Evolutionary conservation across 2,888 invertebrate species (phyloP).

Genomic region (Yponomeuta plumbellus): DNA sequence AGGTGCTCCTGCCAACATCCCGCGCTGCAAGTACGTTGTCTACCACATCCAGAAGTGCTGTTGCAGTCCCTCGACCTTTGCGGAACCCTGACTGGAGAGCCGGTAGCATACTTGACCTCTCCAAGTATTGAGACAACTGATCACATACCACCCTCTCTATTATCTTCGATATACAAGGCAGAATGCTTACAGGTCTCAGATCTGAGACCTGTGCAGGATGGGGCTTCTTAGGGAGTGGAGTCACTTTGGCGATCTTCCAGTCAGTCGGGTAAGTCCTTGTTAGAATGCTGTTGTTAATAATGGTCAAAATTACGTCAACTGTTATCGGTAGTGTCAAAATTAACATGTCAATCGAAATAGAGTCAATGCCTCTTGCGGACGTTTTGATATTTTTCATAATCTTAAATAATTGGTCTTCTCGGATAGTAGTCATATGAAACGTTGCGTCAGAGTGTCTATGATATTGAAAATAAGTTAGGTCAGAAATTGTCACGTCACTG

Average conservation of each 20-base stretch:
- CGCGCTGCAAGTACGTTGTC: too few relatives aligned
- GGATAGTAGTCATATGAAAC: neutral
- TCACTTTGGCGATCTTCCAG: constrained; percentile 3
- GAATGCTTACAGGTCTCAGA: too few relatives aligned
- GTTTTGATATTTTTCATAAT: neutral
- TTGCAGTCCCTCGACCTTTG: too few relatives aligned
- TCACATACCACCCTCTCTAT: too few relatives aligned
- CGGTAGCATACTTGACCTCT: too few relatives aligned
- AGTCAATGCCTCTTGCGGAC: constrained; percentile 1
- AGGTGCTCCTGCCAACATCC: too few relatives aligned
- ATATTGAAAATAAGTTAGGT: neutral
- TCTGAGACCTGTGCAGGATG: too few relatives aligned
- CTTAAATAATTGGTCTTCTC: neutral
- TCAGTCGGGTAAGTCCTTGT: too few relatives aligned
- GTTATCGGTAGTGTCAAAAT: neutral
- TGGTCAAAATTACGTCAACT: neutral
- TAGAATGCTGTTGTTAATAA: neutral
- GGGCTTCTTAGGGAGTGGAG: neutral
- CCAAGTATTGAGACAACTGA: too few relatives aligned
- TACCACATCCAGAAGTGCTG: too few relatives aligned
- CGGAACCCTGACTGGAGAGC: too few relatives aligned
- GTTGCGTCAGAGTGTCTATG: neutral
- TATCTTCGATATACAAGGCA: too few relatives aligned
- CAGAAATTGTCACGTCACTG: neutral
- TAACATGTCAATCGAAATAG: constrained; percentile 7